phyloP scores from a whole-genome alignment of 2,888 invertebrate species.

The Pseudolycoriella hygida region DNA sequence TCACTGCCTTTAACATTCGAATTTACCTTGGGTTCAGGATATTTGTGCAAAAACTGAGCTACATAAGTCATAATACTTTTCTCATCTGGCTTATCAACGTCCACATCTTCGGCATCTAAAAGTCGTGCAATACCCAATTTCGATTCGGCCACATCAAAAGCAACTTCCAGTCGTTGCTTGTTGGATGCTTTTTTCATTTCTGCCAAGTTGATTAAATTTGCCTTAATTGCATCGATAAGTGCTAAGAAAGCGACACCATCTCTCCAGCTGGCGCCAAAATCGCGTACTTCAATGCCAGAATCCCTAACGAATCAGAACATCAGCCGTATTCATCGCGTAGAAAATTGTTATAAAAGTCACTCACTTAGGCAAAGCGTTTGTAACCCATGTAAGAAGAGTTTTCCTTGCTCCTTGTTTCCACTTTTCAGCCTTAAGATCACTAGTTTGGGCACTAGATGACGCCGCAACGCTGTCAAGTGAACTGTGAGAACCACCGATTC shows the following conservation, averaged over 20 bases:
- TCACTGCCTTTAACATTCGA: neutral
- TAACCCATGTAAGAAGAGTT: constrained; percentile 85
- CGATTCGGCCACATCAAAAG: constrained; percentile 81
- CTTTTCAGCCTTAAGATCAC: constrained; percentile 38
- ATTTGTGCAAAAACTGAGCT: constrained; percentile 92
- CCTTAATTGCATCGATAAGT: constrained; percentile 86
- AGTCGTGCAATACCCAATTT: constrained; percentile 82
- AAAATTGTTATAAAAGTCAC: constrained; percentile 15
- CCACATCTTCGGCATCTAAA: constrained; percentile 89
- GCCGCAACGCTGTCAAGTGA: constrained; percentile 61
- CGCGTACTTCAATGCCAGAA: constrained; percentile 71
- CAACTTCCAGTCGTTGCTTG: constrained; percentile 69
- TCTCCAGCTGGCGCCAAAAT: constrained; percentile 91
- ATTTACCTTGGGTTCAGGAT: constrained; percentile 62
- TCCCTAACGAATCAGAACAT: constrained; percentile 43
- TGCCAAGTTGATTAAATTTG: constrained; percentile 77
- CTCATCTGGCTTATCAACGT: constrained; percentile 90
- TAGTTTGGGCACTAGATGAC: constrained; percentile 36
- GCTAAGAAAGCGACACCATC: constrained; percentile 92
- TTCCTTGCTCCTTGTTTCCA: constrained; percentile 85
- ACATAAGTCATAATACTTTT: constrained; percentile 98
- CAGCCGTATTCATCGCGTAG: constrained; percentile 2
- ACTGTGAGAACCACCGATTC: constrained; percentile 61
- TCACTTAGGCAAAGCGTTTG: constrained; percentile 72
- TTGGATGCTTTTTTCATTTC: constrained; percentile 64